Conservation (phyloP, 92 coral and sea anemone species). For the Umimayanthus kanabou region DNA sequence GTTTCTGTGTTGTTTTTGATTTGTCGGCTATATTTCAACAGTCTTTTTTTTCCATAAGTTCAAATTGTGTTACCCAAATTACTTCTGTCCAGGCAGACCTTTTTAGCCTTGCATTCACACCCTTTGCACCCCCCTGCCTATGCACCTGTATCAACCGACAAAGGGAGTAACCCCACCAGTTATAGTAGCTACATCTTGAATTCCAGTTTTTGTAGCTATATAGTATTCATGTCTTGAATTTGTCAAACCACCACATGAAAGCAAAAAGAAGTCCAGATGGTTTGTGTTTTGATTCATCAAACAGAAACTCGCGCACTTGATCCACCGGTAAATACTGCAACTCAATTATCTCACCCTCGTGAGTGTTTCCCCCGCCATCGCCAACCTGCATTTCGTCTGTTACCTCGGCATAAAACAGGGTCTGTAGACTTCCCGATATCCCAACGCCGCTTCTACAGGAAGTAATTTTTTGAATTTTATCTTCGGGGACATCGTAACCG, state of each 20-base stretch:
- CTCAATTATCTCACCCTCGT: constrained; percentile 93
- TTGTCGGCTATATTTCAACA: no score
- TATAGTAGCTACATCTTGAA: no score
- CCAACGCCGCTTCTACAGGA: constrained; percentile 84
- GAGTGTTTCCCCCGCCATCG: constrained; percentile 87
- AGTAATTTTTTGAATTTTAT: constrained; percentile 66
- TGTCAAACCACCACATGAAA: constrained; percentile 92
- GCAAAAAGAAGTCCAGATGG: constrained; percentile 89
- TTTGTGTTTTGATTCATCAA: constrained; percentile 77
- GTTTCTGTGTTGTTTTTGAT: no score
- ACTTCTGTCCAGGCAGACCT: no score
- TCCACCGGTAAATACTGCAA: constrained; percentile 83
- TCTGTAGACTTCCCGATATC: constrained; percentile 76
- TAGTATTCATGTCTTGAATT: constrained; percentile 50
- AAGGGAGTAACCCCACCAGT: not conserved
- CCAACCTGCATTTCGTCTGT: constrained; percentile 83
- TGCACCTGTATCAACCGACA: not conserved
- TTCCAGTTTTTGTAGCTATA: no score
- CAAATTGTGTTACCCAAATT: no score
- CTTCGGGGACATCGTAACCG: constrained; percentile 95
- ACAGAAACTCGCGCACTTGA: constrained; percentile 78
- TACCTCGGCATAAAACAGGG: constrained; percentile 86
- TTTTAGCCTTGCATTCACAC: no score
- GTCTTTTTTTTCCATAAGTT: no score
- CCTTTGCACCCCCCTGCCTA: no score